Evolutionary conservation across 2,113 vertebrate species (phyloP).

Genomic region (Acrocephalus kingi): DNA sequence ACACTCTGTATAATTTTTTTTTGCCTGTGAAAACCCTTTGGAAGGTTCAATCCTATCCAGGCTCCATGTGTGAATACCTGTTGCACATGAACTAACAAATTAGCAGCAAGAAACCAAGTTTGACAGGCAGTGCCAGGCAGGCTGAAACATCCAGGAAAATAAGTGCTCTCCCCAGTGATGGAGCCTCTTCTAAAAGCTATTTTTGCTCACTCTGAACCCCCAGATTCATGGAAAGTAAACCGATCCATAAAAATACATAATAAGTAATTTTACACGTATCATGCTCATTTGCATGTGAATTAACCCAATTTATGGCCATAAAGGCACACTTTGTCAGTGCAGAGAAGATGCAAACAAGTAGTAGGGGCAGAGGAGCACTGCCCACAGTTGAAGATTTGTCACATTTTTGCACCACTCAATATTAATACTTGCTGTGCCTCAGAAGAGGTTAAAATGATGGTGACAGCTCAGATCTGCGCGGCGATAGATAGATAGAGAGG

Average conservation of each 20-base stretch:
- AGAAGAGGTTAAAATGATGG: neutral
- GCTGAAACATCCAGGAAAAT: neutral
- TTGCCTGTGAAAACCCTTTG: neutral
- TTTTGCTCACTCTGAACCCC: neutral
- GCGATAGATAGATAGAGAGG: neutral
- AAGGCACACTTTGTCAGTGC: neutral
- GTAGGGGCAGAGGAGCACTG: neutral
- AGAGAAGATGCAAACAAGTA: neutral
- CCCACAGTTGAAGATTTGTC: neutral
- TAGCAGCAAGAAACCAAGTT: constrained; percentile 27
- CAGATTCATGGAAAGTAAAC: neutral
- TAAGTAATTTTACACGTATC: neutral
- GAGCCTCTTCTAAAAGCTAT: neutral
- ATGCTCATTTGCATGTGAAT: constrained; percentile 23
- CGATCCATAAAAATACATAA: neutral
- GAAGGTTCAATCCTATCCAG: constrained; percentile 1
- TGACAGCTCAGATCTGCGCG: neutral
- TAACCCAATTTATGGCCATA: neutral
- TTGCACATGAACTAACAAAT: constrained; percentile 48
- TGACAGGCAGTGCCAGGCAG: neutral
- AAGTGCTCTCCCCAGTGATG: neutral
- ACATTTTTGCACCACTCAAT: constrained; percentile 9
- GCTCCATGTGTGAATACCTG: constrained; percentile 41
- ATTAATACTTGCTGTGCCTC: neutral
- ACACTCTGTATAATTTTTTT: neutral